Percentiles rank a stretch among this genome's conserved stretches.
phyloP scores from a whole-genome alignment of 1,140 invertebrate genomes.

The Plodia interpunctella region DNA sequence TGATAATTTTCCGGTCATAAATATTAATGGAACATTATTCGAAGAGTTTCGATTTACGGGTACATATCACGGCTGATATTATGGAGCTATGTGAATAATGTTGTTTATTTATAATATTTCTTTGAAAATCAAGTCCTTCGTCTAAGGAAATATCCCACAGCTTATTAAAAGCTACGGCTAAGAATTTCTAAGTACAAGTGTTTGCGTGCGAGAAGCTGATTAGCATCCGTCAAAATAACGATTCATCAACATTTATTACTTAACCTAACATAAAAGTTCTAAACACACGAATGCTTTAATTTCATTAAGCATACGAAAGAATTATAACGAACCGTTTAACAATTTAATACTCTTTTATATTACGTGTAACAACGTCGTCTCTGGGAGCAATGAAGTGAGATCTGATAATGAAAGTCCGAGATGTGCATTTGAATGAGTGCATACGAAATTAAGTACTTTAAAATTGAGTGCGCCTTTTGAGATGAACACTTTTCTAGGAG shows the following conservation, averaged over 20 bases:
- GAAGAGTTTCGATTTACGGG: conserved; percentile 39
- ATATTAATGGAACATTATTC: conserved; percentile 57
- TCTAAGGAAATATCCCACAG: too few species aligned
- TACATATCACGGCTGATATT: neutral
- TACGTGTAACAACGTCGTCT: neutral
- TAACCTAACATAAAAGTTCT: too few species aligned
- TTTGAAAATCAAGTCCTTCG: neutral
- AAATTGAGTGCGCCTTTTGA: conserved; percentile 3
- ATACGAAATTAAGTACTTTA: neutral
- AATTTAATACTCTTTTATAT: neutral
- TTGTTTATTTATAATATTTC: neutral
- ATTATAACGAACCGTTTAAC: neutral
- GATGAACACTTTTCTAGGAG: neutral
- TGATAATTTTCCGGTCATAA: conserved; percentile 65
- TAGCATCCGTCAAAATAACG: too few species aligned
- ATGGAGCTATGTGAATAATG: neutral
- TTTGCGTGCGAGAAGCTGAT: too few species aligned
- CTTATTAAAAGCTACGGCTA: too few species aligned
- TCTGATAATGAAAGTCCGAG: conserved; percentile 3
- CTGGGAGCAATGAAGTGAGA: neutral
- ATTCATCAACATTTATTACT: too few species aligned
- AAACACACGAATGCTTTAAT: neutral
- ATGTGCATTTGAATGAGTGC: conserved; percentile 3
- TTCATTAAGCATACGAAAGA: neutral
- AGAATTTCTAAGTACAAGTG: too few species aligned